Evolutionary conservation across 2,797 vertebrate species (phyloP).

Genomic region (Meriones psammophilus): DNA sequence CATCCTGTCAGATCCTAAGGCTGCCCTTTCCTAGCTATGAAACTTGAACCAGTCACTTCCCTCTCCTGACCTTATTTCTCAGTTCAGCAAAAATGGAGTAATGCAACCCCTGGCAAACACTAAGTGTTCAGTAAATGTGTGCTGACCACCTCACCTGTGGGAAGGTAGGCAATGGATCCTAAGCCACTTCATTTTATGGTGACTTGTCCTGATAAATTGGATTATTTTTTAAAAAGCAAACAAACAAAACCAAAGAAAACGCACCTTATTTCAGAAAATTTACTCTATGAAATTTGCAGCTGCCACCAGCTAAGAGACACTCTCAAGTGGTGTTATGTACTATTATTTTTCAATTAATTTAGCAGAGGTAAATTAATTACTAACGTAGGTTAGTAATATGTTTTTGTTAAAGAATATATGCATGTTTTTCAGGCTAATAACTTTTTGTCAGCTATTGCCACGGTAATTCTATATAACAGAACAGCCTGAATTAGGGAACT

Average conservation of each 20-base stretch:
- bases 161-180: not conserved
- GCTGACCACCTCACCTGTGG: conserved; percentile 54
- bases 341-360: conserved; percentile 70
- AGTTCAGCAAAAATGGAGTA: not conserved
- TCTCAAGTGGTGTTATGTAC: conserved; percentile 62
- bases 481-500: not conserved
- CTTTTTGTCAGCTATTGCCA: not conserved
- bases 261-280: conserved; percentile 69
- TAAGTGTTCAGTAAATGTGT: not conserved
- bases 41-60: not conserved
- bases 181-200: conserved; percentile 70
- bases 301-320: conserved; percentile 65
- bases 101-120: not conserved
- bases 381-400: conserved; percentile 43
- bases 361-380: not conserved
- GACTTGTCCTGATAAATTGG: conserved; percentile 70
- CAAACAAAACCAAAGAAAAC: conserved; percentile 38
- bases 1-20: not conserved
- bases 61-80: conserved; percentile 37
- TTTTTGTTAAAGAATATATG: conserved; percentile 40
- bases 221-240: conserved; percentile 41
- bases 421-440: not conserved
- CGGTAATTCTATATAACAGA: conserved; percentile 1
- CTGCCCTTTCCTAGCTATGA: not conserved
- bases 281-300: conserved; percentile 54